Evolutionary conservation across 37 sponge, comb jelly and placozoan species (phyloP), one percentile per base, ranked within the genome.

Genomic region (Lycopodina hypogea): DNA sequence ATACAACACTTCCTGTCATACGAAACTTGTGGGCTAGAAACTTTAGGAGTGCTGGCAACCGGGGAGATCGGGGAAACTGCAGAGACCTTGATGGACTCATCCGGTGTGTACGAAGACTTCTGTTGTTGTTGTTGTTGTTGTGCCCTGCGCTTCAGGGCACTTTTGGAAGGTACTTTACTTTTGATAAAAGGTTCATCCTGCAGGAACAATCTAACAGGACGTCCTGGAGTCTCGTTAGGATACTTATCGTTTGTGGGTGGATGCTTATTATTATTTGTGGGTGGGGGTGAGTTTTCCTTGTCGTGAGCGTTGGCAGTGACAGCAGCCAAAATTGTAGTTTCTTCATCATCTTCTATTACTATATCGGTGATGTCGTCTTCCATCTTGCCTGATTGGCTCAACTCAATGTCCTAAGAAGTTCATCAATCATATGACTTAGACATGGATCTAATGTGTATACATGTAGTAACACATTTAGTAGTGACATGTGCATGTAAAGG

Each of bases 1-100:
- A 38, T 18, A 51, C 79, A 78, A 35, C 79, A 78, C 55, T 67
- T 70, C 37, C 14, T 39, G 45, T 70, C 71, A 11, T 70, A 48
- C n/a, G 39, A 48, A 14, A 23, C 26, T 3, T 21, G 71, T 35
- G 42, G 41, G 2, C 15, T 70, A 1, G 6, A 12, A 42, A 30
- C 26, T 28, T 67, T 36, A 70, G 24, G 22, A 18, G 21, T 52
- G 2, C 23, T 75, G 3, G 34, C 0, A 1, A 15, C 1, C 23
- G 58, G 37, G 8, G 59, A 24, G 6, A 36, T 1, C 40, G 40
- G 66, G 66, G 30, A 4, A 65, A 34, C 33, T 32, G 2, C 66
- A 30, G 9, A 65, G 7, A 34, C 30, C 48, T 4, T 12, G 34
- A 15, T 34, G 35, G 66, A 30, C n/a, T n/a, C n/a, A n/a, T n/a